Base-by-base conservation (phyloP, 2,888 invertebrate species). In the Andrena camellia region DNA sequence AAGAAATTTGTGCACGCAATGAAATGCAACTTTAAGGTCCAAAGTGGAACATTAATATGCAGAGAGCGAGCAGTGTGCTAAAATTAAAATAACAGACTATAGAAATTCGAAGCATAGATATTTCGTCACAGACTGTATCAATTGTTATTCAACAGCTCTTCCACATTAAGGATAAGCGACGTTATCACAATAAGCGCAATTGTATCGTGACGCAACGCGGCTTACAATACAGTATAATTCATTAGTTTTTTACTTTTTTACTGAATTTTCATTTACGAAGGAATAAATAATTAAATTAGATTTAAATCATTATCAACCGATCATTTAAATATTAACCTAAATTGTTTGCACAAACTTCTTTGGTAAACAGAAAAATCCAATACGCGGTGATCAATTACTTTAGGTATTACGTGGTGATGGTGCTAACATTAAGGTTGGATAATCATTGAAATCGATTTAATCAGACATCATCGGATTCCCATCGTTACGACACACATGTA, bases 1-100 rank as follows among this genome's bases (percentile, higher is more conserved):
- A 77, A 81, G 74, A 81, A 79, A 81, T 72, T 74, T 60, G 80
- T 88, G 81, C 80, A 77, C 50, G 29, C 54, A 59, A 67, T 67
- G 54, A 59, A 57, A n/a, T 17, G 26, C 17, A n/a, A 42, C 20
- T 68, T 29, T 60, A 42, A 7, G 33, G 4, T 35, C 59, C 10
- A 57, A 20, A 1, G 67, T 20, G 23, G 59, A 26, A 23, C 10
- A 29, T 31, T 31, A 54, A 33, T 26, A 6, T 3, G 20, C 33
- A 59, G 17, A 70, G 6, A 20, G 35, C 20, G 42, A 31, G 17
- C 20, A 29, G 33, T 20, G 20, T 68, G 7, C 23, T 5, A 29
- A 29, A 63, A 31, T 6, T 20, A 57, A 6, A 52, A 35, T 42
- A 26, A 26, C 3, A 54, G n/a, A 48, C 33, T 23, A 33, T 35